These are phyloP conservation scores for Criorhina ranunculi DNA, from an alignment of 2,888 invertebrate genomes.

Conservation along the genomic window DNA sequence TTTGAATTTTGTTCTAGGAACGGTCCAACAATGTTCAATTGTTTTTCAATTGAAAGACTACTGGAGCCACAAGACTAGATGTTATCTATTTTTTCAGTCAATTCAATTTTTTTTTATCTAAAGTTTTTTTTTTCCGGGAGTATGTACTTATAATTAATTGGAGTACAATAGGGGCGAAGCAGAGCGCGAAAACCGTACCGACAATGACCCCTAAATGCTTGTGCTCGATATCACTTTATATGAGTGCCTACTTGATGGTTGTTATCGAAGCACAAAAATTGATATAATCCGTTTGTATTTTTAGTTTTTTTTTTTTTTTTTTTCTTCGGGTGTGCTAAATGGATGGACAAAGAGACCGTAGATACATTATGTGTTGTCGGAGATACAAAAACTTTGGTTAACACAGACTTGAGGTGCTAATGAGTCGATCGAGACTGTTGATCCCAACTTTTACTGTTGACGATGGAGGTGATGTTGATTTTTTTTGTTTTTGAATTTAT, in stretches of 20 bases:
- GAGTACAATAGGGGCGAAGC: conserved; percentile 16
- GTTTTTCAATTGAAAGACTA: conserved; percentile 27
- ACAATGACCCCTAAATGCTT: conserved; percentile 39
- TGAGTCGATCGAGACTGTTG: conserved; percentile 42
- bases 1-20: background rate
- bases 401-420: conserved; percentile 52
- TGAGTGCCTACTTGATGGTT: conserved; percentile 40
- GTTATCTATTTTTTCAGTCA: conserved; percentile 14
- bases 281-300: conserved; percentile 49
- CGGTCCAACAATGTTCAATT: conserved; percentile 5
- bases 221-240: conserved; percentile 32
- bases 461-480: background rate
- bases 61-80: background rate
- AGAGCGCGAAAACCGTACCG: conserved; percentile 17
- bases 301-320: conserved; percentile 1
- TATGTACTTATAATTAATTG: conserved; percentile 34
- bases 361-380: conserved; percentile 1
- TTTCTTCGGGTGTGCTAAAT: conserved; percentile 25
- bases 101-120: conserved; percentile 18
- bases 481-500: background rate
- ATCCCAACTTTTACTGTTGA: conserved; percentile 25
- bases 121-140: background rate
- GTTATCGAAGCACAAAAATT: conserved; percentile 49
- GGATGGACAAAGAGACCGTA: conserved; percentile 30
- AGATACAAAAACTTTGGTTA: conserved; percentile 22